Evolutionary conservation across 2,797 vertebrate species (phyloP).

Genomic region (Anisognathus igniventris): DNA sequence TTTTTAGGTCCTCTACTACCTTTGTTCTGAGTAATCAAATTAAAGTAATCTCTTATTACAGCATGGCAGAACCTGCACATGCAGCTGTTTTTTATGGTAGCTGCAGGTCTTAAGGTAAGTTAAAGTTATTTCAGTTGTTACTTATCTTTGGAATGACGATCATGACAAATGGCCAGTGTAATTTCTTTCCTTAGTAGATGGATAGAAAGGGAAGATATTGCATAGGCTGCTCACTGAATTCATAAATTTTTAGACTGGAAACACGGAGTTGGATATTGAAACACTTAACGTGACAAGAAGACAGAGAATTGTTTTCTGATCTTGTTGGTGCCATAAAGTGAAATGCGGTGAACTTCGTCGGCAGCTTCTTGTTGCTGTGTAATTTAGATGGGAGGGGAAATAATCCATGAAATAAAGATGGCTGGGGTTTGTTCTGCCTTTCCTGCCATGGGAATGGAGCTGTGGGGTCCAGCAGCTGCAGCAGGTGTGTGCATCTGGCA

Average conservation of each 20-base stretch:
- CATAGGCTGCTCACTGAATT: conserved; percentile 50
- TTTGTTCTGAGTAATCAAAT: conserved; percentile 66
- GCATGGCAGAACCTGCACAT: not conserved
- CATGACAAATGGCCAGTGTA: conserved; percentile 69
- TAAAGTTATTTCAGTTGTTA: conserved; percentile 62
- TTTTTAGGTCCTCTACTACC: conserved; percentile 31
- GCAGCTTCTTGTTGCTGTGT: conserved; percentile 13
- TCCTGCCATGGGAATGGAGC: not conserved
- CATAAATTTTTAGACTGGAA: conserved; percentile 59
- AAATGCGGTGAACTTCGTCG: conserved; percentile 2
- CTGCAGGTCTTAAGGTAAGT: conserved; percentile 58
- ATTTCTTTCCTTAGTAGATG: conserved; percentile 67
- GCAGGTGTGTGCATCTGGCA: not conserved
- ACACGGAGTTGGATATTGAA: conserved; percentile 59
- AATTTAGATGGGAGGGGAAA: not conserved
- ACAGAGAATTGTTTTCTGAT: conserved; percentile 64
- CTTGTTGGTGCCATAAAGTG: conserved; percentile 33
- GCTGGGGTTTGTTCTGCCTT: not conserved
- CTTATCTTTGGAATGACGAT: conserved; percentile 60
- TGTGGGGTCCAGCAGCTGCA: not conserved
- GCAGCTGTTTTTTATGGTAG: conserved; percentile 46
- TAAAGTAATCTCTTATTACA: conserved; percentile 52
- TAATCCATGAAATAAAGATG: not conserved
- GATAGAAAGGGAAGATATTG: conserved; percentile 50
- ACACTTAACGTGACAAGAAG: conserved; percentile 64